These are phyloP conservation scores for Ciconia maguari DNA, from an alignment of 2,113 vertebrate genomes.

Conservation along the genomic window DNA sequence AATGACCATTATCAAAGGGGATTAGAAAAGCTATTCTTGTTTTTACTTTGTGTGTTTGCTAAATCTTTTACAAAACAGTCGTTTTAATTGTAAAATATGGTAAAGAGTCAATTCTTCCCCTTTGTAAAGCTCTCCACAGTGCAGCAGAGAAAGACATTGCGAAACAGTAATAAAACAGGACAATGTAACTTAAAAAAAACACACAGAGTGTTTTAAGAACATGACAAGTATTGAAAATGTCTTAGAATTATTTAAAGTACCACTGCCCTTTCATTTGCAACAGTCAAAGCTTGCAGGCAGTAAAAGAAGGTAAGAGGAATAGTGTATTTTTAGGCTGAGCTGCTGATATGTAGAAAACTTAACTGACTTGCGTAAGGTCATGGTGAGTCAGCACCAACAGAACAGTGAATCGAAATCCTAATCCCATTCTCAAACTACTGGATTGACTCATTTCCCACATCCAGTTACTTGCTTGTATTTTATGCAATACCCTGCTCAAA, in stretches of 20 bases:
- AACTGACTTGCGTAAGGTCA: not conserved
- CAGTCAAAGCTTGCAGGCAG: not conserved
- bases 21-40: not conserved
- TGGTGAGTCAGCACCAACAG: conserved; percentile 42
- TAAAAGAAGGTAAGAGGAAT: not conserved
- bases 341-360: not conserved
- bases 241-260: not conserved
- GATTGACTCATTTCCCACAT: conserved; percentile 51
- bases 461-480: not conserved
- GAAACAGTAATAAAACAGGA: not conserved
- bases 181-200: not conserved
- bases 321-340: not conserved
- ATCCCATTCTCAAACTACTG: conserved; percentile 44
- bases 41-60: not conserved
- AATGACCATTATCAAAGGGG: not conserved
- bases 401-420: not conserved
- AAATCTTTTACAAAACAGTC: not conserved
- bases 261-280: not conserved
- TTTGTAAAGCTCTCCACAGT: not conserved
- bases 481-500: not conserved
- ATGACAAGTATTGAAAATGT: not conserved
- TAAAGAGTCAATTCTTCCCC: not conserved
- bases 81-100: not conserved
- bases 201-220: not conserved
- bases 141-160: not conserved